Percentiles rank a stretch among this genome's conserved stretches.
Conservation (phyloP, 2,113 vertebrate genomes). For the Mola mola region DNA sequence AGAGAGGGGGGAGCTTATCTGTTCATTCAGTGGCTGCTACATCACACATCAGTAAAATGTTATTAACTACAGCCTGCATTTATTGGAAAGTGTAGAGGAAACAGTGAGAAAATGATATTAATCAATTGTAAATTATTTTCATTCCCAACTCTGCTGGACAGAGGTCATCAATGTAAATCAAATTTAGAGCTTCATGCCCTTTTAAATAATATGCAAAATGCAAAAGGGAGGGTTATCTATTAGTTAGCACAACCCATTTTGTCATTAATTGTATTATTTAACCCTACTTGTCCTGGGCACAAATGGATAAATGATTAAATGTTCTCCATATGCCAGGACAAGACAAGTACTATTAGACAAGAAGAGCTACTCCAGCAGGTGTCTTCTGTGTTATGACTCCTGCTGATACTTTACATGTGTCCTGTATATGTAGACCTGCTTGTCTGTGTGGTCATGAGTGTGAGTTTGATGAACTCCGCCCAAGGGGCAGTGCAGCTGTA, state of each 20-base stretch:
- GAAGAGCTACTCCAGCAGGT: constrained; percentile 57
- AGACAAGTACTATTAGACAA: constrained; percentile 37
- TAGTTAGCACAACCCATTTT: constrained; percentile 21
- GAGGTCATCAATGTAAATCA: constrained; percentile 13
- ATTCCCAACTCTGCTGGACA: constrained; percentile 47
- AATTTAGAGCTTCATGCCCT: constrained; percentile 38
- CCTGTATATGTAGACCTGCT: constrained; percentile 38
- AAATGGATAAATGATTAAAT: no score
- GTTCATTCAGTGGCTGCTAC: constrained; percentile 36
- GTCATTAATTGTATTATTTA: constrained; percentile 42
- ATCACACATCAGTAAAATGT: no score
- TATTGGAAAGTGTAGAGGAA: constrained; percentile 37
- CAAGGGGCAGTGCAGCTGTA: constrained; percentile 61
- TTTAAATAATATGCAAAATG: constrained; percentile 53
- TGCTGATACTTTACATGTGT: constrained; percentile 66
- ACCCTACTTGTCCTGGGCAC: constrained; percentile 60
- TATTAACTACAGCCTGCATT: constrained; percentile 28
- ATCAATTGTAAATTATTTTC: no score
- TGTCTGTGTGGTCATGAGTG: neutral
- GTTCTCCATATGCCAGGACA: constrained; percentile 15
- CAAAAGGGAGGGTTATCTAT: no score
- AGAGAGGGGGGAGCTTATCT: constrained; percentile 24
- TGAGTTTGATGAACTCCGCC: constrained; percentile 45
- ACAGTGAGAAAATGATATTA: constrained; percentile 20
- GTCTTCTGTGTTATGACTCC: constrained; percentile 62